phyloP scores from a whole-genome alignment of 2,113 vertebrate species.

The Pristiophorus japonicus region DNA sequence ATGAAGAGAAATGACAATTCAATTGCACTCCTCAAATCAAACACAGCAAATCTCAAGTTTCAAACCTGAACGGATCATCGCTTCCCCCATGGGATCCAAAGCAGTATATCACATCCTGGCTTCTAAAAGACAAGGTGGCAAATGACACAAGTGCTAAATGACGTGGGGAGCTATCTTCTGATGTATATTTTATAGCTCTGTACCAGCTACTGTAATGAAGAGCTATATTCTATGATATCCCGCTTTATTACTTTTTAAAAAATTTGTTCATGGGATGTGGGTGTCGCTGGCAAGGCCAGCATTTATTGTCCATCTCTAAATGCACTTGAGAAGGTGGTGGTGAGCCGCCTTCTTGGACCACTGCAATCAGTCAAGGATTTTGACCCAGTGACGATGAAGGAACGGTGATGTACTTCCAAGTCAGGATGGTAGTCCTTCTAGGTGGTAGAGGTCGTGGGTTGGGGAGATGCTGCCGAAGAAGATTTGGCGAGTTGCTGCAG shows the following conservation, averaged over 20 bases:
- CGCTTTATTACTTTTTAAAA: background rate
- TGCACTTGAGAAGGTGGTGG: no score
- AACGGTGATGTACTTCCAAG: no score
- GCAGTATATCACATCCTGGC: background rate
- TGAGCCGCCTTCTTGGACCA: no score
- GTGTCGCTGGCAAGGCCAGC: no score
- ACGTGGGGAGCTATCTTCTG: background rate
- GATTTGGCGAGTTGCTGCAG: no score
- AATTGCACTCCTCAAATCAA: background rate
- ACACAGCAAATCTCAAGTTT: background rate
- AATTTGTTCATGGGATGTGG: no score
- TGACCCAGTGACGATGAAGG: no score
- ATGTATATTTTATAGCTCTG: background rate
- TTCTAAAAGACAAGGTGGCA: background rate
- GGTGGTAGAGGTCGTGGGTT: no score
- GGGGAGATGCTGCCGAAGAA: no score
- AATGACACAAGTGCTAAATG: background rate
- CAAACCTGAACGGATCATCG: background rate
- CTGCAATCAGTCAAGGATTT: no score
- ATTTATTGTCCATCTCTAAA: no score
- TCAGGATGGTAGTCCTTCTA: no score
- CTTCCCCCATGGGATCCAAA: background rate
- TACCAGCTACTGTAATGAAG: background rate
- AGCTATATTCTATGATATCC: background rate
- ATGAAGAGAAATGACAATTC: constrained; percentile 3